A percentile compares a stretch with the other conserved stretches of the same genome.
Conservation (phyloP, 2,797 vertebrate species). For the Poecilia velifera region DNA sequence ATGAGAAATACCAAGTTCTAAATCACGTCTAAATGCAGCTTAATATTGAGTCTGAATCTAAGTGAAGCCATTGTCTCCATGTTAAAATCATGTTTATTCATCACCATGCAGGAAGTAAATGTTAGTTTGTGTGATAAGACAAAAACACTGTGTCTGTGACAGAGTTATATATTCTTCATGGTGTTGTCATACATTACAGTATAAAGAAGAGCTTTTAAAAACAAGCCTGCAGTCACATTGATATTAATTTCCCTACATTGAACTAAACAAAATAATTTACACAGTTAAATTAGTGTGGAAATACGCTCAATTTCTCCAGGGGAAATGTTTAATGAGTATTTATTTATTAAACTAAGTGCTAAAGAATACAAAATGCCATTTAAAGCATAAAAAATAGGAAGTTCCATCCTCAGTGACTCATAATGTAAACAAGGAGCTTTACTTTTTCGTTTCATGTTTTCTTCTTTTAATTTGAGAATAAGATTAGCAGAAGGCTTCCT, state of each 20-base stretch:
- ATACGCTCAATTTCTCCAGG: constrained; percentile 7
- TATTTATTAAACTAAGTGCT: constrained; percentile 35
- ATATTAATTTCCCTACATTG: constrained; percentile 38
- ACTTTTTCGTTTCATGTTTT: constrained; percentile 12
- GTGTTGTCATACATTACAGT: constrained; percentile 9
- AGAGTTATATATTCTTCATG: constrained; percentile 22
- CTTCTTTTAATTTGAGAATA: constrained; percentile 42
- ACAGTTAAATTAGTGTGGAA: constrained; percentile 18
- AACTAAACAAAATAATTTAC: constrained; percentile 16
- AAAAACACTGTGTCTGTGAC: neutral
- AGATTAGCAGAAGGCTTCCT: constrained; percentile 54
- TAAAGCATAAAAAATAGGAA: constrained; percentile 25
- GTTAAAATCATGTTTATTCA: neutral
- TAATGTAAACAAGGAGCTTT: constrained; percentile 22
- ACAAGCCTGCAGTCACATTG: constrained; percentile 24
- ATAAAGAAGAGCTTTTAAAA: constrained; percentile 15
- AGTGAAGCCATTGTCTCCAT: neutral
- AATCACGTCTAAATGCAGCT: neutral
- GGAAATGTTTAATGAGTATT: constrained; percentile 20
- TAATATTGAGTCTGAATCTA: neutral
- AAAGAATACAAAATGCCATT: constrained; percentile 28
- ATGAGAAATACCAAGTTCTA: neutral
- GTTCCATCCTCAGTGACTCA: constrained; percentile 57
- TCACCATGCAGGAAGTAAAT: neutral
- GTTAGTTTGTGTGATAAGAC: neutral